Evolutionary conservation across 2,888 invertebrate genomes (phyloP).

Genomic region (Prenolepis imparis): DNA sequence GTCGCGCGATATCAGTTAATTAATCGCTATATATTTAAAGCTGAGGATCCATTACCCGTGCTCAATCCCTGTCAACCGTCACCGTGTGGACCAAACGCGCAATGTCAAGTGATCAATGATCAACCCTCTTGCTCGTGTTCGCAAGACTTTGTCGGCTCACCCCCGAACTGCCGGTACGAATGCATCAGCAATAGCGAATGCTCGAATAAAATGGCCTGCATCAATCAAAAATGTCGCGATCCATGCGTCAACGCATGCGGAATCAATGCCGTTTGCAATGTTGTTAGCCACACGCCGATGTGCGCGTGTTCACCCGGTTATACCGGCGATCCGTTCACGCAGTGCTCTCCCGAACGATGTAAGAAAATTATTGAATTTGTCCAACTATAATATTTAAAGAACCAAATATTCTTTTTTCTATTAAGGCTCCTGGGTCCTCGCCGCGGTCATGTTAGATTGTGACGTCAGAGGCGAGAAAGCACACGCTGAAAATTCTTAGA

Average conservation of each 20-base stretch:
- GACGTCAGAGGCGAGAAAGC: too few relatives aligned
- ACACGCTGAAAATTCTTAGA: too few relatives aligned
- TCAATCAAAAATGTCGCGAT: constrained; percentile 91
- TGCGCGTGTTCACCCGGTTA: constrained; percentile 88
- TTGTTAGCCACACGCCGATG: constrained; percentile 90
- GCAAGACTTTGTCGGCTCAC: constrained; percentile 92
- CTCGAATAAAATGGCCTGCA: constrained; percentile 90
- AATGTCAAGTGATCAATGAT: constrained; percentile 89
- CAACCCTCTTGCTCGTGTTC: constrained; percentile 94
- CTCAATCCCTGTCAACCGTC: constrained; percentile 90
- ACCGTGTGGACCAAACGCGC: constrained; percentile 90
- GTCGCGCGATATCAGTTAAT: constrained; percentile 76
- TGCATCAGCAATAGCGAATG: constrained; percentile 93
- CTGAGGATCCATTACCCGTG: constrained; percentile 88
- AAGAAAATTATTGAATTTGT: constrained; percentile 75
- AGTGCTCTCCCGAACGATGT: constrained; percentile 87
- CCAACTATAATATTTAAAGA: background rate
- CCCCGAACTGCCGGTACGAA: constrained; percentile 92
- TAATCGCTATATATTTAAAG: constrained; percentile 81
- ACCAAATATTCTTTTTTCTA: background rate
- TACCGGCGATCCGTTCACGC: constrained; percentile 90
- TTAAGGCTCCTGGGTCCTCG: too few relatives aligned
- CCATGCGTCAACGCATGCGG: constrained; percentile 94
- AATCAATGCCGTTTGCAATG: constrained; percentile 90
- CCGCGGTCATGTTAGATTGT: too few relatives aligned